Evolutionary conservation across 1,140 invertebrate genomes (phyloP), one percentile per base, ranked within the genome.

Genomic region (Brachionus sp.): DNA sequence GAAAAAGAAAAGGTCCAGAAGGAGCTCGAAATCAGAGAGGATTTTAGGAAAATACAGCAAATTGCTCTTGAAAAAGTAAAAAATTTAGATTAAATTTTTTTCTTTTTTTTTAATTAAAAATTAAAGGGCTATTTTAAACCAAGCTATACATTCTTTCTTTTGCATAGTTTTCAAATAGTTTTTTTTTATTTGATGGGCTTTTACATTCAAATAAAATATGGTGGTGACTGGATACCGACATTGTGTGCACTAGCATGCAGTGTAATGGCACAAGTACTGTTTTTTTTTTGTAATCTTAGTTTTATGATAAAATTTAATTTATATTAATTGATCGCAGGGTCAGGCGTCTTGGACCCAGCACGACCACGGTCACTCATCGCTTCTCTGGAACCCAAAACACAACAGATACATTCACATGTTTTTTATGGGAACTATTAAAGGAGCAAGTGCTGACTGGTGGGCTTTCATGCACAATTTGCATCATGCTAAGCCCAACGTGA

Each of bases 401-500:
- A 88, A 89, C 68, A 87, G 88, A 77, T 82, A 86, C 12, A 85
- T 86, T 37, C 88, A 89, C 84, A 85, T 88, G 77, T 66, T 89
- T 33, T 85, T 87, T n/a, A 86, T 89, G 50, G 87, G 87, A 16
- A 84, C 85, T 77, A 44, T 89, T 5, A 89, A 89, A 87, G 88
- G 88, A 25, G 87, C 87, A 6, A 88, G 87, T 23, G 84, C 86
- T 23, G 75, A 85, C 19, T 89, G 88, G 88, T 89, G 88, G 88
- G 88, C 88, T 77, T 86, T 88, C 83, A 87, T 89, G 86, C 88
- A 89, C 84, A 88, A 87, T 82, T 87, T 89, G 53, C 88, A 89
- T 83, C 88, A 89, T 85, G 86, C 88, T 35, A 89, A 89, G 84
- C 88, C 88, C 7, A 89, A 89, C 85, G 87, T 89, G 84, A 87